Evolutionary conservation across 2,113 vertebrate genomes (phyloP), one percentile per base, ranked within the genome.

Genomic region (Lepus europaeus): DNA sequence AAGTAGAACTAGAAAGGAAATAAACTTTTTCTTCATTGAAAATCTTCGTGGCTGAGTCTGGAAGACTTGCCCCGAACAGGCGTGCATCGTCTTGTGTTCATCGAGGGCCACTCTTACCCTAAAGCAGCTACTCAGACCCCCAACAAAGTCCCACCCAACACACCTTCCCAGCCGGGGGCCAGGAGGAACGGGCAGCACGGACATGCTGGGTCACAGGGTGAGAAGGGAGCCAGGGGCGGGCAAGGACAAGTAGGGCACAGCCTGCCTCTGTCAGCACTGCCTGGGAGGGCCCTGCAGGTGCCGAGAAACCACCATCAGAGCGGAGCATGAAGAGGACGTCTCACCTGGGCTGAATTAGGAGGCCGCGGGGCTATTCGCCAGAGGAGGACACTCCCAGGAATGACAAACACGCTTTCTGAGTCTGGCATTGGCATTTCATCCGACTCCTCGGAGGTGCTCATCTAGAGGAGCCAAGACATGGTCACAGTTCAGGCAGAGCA

Each of bases 311-410:
- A 0, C 25, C 8, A 0, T 23, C 17, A 7, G 39, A 13, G 69
- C 49, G 12, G 33, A 10, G 3, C 1, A 11, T 2, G 6, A 2
- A 23, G 2, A 9, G 39, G 2, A 3, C 20, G 36, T 16, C 98
- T 97, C 77, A 99, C 99, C 99, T 99, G 99, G 53, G 99, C 97
- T 2, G 99, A 99, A 95, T 99, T 99, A 11, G 99, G 98, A n/a
- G 99, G 99, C 89, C 99, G 98, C 5, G 99, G 99, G 17, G 98
- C 98, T 98, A 99, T 99, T 96, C 98, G 99, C 99, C 99, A 99
- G 33, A 99, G 98, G 93, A 99, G 98, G 90, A 98, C 98, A 61
- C 99, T 99, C 78, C 99, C 99, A 3, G 99, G 99, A 97, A 99
- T 99, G 83, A 99, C 98, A 64, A 98, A 98, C 12, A 99, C 99